A percentile compares a stretch with the other conserved stretches of the same genome.
Evolutionary conservation across 2,888 invertebrate species (phyloP).

Genomic region (Sinotaia quadrata): DNA sequence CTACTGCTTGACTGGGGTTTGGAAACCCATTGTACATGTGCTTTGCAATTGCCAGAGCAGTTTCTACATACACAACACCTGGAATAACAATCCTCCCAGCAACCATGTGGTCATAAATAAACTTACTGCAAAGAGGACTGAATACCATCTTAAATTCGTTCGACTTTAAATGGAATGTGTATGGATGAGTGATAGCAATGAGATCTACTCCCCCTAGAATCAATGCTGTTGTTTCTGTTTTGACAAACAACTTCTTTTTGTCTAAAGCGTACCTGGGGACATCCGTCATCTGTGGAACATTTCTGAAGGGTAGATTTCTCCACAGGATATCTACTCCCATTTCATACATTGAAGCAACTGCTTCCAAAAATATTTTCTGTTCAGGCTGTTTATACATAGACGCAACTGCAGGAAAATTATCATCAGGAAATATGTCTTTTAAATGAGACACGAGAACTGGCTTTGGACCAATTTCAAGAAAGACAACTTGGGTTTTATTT

Average conservation of each 20-base stretch:
- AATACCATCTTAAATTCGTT: background rate
- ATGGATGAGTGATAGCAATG: slow-evolving; percentile 22
- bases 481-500: slow-evolving; percentile 4
- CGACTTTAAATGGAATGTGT: slow-evolving; percentile 12
- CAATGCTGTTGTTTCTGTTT: slow-evolving; percentile 23
- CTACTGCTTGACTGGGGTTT: background rate
- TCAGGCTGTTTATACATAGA: slow-evolving; percentile 36
- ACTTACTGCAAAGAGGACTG: background rate
- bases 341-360: slow-evolving; percentile 33
- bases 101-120: slow-evolving; percentile 46
- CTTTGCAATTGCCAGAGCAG: slow-evolving; percentile 42
- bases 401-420: background rate
- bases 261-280: slow-evolving; percentile 46
- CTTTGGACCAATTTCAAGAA: slow-evolving; percentile 36
- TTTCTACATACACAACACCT: slow-evolving; percentile 46
- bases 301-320: no score
- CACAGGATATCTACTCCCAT: slow-evolving; percentile 30
- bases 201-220: slow-evolving; percentile 20
- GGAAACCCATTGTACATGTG: background rate
- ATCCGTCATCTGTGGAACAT: slow-evolving; percentile 16
- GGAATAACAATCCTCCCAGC: slow-evolving; percentile 40
- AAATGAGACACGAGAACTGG: slow-evolving; percentile 33
- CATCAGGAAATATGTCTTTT: slow-evolving; percentile 19
- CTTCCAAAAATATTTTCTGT: slow-evolving; percentile 25
- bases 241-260: slow-evolving; percentile 22